Conservation (phyloP, 64 coral and sea anemone genomes). For the Catalaphyllia jardinei region DNA sequence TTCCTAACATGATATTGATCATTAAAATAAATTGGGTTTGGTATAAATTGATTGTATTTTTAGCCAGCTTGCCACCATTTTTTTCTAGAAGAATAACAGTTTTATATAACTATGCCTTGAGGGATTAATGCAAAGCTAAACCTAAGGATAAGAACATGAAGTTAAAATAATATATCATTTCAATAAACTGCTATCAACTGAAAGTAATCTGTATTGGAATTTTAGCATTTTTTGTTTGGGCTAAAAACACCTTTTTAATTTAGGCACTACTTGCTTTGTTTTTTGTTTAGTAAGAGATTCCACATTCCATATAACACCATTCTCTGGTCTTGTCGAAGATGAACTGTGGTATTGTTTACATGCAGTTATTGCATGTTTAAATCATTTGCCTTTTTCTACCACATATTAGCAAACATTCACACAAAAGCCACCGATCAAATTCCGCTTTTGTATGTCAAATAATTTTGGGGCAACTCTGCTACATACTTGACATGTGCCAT, state of each 20-base stretch:
- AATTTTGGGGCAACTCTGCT: too few species aligned
- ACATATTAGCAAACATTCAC: neutral
- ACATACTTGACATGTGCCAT: neutral
- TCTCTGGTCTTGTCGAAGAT: neutral
- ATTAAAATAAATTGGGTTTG: neutral
- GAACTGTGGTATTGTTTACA: neutral
- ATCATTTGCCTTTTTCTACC: too few species aligned
- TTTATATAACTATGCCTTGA: neutral
- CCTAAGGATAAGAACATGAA: neutral
- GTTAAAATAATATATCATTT: neutral
- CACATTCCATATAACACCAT: neutral
- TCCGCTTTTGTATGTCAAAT: too few species aligned
- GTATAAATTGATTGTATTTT: slow-evolving; percentile 7
- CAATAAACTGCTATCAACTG: neutral
- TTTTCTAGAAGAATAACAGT: neutral
- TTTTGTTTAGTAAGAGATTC: neutral
- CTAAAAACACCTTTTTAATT: neutral
- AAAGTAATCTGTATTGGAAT: slow-evolving; percentile 24
- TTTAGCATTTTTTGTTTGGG: neutral
- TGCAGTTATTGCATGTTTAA: neutral
- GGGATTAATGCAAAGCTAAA: neutral
- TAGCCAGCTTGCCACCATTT: neutral
- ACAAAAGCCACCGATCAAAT: neutral
- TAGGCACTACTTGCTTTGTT: neutral
- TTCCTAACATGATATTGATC: slow-evolving; percentile 45